Base-by-base conservation (phyloP, 1,140 invertebrate species). In the Philotrypesis tridentata region DNA sequence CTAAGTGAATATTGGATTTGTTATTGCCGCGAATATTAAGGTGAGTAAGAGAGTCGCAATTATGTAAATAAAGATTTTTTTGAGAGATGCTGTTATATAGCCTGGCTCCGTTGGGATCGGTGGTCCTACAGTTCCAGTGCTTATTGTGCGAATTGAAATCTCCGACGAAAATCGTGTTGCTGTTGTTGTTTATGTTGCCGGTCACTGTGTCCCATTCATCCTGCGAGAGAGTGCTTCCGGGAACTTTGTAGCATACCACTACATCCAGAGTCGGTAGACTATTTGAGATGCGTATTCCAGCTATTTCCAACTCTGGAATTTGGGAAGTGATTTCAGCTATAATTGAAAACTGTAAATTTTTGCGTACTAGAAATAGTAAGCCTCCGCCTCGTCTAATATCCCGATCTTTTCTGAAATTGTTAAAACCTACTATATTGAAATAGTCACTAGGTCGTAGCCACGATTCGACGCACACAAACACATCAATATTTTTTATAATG, bases 1-100 rank as follows among this genome's bases (percentile, higher is more conserved):
- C 82, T 5, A 85, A 70, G 29, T 82, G 80, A 11, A 84, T 71
- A 37, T 71, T 33, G n/a, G 68, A 33, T 2, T n/a, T 37, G 7
- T 21, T 37, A 33, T n/a, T 71, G 3, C 8, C 8, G 3, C 33
- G 29, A 17, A 31, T 8, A n/a, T 71, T 37, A 8, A 71, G 6
- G 3, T 37, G 27, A 3, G 17, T 71, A 11, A 17, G 6, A 21
- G 68, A 17, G 11, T 71, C 14, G 6, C 25, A 31, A 27, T 71
- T 71, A 33, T 71, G 68, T 17, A 71, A 14, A 37, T 8, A 71
- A 31, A 71, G 1, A 12, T 60, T n/a, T 4, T 60, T 60, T 2
- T 3, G n/a, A n/a, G 3, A 2, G 9, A 33, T 4, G 14, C 7
- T 33, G 29, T 71, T 33, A 33, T 33, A 14, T 21, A 71, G n/a